Conservation (phyloP, 2,888 invertebrate species). For the Drosophila phalerata region DNA sequence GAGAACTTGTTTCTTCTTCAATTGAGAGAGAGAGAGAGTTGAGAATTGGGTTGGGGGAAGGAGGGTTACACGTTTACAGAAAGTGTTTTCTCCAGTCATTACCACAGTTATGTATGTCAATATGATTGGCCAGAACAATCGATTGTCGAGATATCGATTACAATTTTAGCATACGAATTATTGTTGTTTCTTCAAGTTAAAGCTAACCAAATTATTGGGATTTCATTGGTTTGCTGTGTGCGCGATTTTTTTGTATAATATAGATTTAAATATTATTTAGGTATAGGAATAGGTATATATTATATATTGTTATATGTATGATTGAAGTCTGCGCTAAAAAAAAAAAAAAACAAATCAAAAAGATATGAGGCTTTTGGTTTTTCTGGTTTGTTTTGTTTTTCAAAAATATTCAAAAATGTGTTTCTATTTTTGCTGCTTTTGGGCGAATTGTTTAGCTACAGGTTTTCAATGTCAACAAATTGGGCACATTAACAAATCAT, state of each 20-base stretch:
- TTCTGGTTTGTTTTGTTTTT: slow-evolving; percentile 35
- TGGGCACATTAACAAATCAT: slow-evolving; percentile 70
- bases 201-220: slow-evolving; percentile 61
- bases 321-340: slow-evolving; percentile 61
- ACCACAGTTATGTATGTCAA: slow-evolving; percentile 78
- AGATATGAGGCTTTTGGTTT: slow-evolving; percentile 29
- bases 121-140: slow-evolving; percentile 74
- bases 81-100: slow-evolving; percentile 85
- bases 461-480: slow-evolving; percentile 81
- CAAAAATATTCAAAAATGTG: slow-evolving; percentile 73
- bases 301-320: slow-evolving; percentile 17
- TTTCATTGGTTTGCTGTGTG: slow-evolving; percentile 49
- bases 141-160: slow-evolving; percentile 30
- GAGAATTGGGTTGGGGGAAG: slow-evolving; percentile 39
- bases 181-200: slow-evolving; percentile 40
- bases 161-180: slow-evolving; percentile 63
- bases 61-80: slow-evolving; percentile 54
- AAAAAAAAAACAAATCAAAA: too few species aligned
- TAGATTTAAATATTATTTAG: slow-evolving; percentile 11
- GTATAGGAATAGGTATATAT: slow-evolving; percentile 10
- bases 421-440: slow-evolving; percentile 15
- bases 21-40: slow-evolving; percentile 44
- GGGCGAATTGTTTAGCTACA: slow-evolving; percentile 86
- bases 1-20: slow-evolving; percentile 55
- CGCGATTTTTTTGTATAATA: slow-evolving; percentile 48